Percentiles rank a stretch among this genome's conserved stretches.
These are phyloP conservation scores for Galeopterus variegatus DNA, from an alignment of 2,113 vertebrate species.

Conservation along the genomic window DNA sequence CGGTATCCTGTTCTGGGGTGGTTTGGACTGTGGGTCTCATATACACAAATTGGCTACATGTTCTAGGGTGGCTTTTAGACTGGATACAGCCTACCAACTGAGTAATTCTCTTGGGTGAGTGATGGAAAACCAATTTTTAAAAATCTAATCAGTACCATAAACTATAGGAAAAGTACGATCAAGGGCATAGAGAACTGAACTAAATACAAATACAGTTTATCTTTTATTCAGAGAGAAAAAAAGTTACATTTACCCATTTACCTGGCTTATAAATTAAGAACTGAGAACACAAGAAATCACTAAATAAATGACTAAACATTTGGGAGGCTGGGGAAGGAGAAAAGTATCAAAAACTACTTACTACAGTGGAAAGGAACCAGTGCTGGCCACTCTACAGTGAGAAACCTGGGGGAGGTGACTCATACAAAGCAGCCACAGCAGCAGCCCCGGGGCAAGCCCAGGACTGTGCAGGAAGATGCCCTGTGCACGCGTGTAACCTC, in stretches of 20 bases:
- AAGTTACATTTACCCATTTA: not conserved
- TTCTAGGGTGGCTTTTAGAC: not conserved
- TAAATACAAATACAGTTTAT: not conserved
- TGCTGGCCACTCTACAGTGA: not conserved
- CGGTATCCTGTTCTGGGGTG: fast-evolving
- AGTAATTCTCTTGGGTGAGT: not conserved
- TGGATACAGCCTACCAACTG: not conserved
- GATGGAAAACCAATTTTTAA: not conserved
- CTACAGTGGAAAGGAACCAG: not conserved
- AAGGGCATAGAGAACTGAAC: not conserved
- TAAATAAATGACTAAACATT: not conserved
- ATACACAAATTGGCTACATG: not conserved
- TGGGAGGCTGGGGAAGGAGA: not conserved
- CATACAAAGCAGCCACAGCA: fast-evolving
- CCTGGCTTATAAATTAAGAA: not conserved
- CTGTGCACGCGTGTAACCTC: not conserved
- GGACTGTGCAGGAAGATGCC: fast-evolving
- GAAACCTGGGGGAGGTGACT: not conserved
- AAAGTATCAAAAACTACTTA: not conserved
- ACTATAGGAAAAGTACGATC: not conserved
- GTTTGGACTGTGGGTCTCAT: not conserved
- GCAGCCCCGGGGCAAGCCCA: not conserved
- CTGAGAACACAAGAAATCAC: not conserved
- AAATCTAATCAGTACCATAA: not conserved
- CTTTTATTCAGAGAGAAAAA: not conserved